These are phyloP conservation scores for Misgurnus anguillicaudatus DNA, from an alignment of 2,113 vertebrate genomes.

Conservation along the genomic window DNA sequence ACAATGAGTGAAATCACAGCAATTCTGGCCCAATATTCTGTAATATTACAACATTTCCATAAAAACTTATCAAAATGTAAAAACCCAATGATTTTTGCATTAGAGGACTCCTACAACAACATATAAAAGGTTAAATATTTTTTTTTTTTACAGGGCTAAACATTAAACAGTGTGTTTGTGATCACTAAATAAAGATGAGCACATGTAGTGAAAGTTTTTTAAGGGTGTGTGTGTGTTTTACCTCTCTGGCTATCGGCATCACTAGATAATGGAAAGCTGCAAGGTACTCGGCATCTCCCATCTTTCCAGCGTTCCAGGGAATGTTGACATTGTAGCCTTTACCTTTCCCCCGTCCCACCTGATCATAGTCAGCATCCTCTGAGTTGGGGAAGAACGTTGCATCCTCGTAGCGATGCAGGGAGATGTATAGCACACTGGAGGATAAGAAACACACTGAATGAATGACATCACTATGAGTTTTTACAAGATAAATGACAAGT, in stretches of 20 bases:
- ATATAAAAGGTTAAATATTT: no score
- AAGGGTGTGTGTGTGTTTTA: slow-evolving; percentile 50
- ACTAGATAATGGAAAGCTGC: slow-evolving; percentile 82
- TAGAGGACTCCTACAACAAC: no score
- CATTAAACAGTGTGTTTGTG: neutral
- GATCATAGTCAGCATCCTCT: slow-evolving; percentile 73
- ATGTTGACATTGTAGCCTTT: slow-evolving; percentile 86
- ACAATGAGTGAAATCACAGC: no score
- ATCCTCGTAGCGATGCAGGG: slow-evolving; percentile 87
- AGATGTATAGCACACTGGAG: slow-evolving; percentile 82
- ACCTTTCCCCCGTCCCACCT: slow-evolving; percentile 74
- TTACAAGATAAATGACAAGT: no score
- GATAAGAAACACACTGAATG: neutral
- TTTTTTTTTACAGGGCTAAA: neutral
- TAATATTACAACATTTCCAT: no score
- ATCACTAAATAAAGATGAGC: neutral
- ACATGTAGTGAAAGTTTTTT: neutral
- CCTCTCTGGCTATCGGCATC: slow-evolving; percentile 86
- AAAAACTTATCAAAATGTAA: no score
- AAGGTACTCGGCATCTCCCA: slow-evolving; percentile 86
- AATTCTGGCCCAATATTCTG: no score
- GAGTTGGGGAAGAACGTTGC: slow-evolving; percentile 84
- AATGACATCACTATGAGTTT: no score
- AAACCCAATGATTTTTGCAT: no score
- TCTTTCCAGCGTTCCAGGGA: slow-evolving; percentile 80